Percentiles rank a stretch among this genome's conserved stretches.
Conservation (phyloP, 2,113 vertebrate species). For the Dryoscopus gambensis region DNA sequence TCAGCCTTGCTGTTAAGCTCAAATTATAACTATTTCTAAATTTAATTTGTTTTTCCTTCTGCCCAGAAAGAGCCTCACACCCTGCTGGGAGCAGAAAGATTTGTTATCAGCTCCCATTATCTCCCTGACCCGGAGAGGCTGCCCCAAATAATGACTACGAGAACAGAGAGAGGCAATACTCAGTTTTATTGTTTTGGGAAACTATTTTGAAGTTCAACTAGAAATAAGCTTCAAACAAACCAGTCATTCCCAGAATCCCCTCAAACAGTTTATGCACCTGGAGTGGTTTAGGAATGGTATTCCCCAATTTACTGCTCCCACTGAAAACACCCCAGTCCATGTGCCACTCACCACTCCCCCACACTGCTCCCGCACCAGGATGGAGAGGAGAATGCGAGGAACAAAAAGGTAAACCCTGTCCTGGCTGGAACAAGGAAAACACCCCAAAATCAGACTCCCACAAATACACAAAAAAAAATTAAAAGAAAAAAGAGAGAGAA, state of each 20-base stretch:
- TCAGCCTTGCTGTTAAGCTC: not conserved
- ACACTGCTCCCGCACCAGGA: not conserved
- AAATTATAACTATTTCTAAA: not conserved
- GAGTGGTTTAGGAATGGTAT: not conserved
- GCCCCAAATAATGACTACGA: not conserved
- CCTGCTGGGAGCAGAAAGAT: not conserved
- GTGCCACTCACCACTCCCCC: not conserved
- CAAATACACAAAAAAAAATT: not conserved
- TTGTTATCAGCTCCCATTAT: not conserved
- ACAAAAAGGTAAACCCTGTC: not conserved
- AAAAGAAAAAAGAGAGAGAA: not conserved
- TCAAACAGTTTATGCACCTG: not conserved
- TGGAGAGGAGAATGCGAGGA: not conserved
- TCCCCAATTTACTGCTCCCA: not conserved
- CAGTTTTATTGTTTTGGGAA: constrained; percentile 14
- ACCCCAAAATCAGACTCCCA: not conserved
- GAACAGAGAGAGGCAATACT: not conserved
- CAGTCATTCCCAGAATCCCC: not conserved
- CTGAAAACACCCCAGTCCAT: not conserved
- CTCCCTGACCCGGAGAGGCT: not conserved
- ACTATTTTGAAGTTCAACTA: not conserved
- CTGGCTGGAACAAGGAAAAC: not conserved
- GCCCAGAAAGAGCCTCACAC: not conserved
- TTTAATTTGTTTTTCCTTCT: not conserved
- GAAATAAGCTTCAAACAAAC: not conserved